These are phyloP conservation scores for Danio choprae DNA, from an alignment of 2,797 vertebrate genomes.

Conservation along the genomic window DNA sequence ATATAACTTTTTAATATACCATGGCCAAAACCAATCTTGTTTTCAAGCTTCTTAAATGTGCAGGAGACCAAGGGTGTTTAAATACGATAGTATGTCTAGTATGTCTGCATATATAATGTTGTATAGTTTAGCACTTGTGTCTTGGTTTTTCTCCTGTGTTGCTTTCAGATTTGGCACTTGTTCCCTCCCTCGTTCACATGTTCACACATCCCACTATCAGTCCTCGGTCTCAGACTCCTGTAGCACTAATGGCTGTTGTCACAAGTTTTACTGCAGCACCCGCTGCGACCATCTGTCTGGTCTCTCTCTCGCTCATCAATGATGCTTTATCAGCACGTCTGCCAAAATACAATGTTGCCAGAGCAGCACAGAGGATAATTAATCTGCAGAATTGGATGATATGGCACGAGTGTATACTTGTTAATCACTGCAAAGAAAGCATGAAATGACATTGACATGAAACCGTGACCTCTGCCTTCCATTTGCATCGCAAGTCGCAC, in stretches of 20 bases:
- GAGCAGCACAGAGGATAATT: constrained; percentile 34
- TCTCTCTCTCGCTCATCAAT: constrained; percentile 40
- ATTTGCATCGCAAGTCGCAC: background rate
- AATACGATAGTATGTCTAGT: background rate
- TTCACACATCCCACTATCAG: constrained; percentile 39
- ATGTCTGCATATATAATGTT: constrained; percentile 1
- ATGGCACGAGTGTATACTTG: constrained; percentile 4
- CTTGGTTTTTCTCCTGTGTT: constrained; percentile 22
- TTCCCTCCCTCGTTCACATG: constrained; percentile 37
- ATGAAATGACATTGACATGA: background rate
- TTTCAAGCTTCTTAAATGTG: background rate
- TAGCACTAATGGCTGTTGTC: constrained; percentile 46
- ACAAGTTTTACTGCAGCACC: constrained; percentile 45
- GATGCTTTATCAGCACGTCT: constrained; percentile 40
- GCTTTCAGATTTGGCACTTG: background rate
- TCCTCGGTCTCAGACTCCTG: constrained; percentile 34
- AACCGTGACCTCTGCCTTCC: constrained; percentile 12
- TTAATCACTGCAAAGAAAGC: constrained; percentile 12
- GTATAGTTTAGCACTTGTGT: constrained; percentile 13
- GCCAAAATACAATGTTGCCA: constrained; percentile 41
- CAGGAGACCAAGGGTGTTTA: background rate
- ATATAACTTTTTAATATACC: too few relatives aligned
- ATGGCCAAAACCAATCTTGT: background rate
- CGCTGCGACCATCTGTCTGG: constrained; percentile 50
- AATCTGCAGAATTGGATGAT: constrained; percentile 22